phyloP scores from a whole-genome alignment of 1,140 invertebrate species.

The Vanessa atalanta region DNA sequence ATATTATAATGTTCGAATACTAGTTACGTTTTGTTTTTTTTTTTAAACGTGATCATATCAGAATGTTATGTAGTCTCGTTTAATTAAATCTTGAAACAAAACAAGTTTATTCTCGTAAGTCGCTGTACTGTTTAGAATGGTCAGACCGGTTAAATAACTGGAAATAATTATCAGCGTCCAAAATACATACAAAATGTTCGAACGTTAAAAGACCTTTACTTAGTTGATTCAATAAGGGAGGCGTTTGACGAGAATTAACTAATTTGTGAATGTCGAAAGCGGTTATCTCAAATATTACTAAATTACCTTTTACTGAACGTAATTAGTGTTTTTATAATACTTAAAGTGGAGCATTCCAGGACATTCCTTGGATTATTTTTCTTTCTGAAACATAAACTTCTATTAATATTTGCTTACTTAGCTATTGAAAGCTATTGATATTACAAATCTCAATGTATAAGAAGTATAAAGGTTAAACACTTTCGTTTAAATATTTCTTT shows the following conservation, averaged over 20 bases:
- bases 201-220: conserved; percentile 2
- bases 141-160: conserved; percentile 14
- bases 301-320: background rate
- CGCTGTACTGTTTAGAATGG: conserved; percentile 5
- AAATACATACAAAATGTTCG: background rate
- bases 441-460: background rate
- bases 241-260: background rate
- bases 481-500: background rate
- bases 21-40: background rate
- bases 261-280: background rate
- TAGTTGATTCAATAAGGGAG: background rate
- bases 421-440: background rate
- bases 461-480: background rate
- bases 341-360: too few relatives aligned
- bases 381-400: background rate
- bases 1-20: too few relatives aligned
- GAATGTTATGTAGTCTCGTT: background rate
- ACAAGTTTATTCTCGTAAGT: conserved; percentile 7
- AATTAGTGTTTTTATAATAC: background rate
- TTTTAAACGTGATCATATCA: background rate
- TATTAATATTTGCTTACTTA: background rate
- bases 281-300: background rate
- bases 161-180: conserved; percentile 7
- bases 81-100: background rate
- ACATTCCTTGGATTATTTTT: too few relatives aligned